A percentile compares a stretch with the other conserved stretches of the same genome.
Conservation (phyloP, 2,888 invertebrate genomes). For the Brachycybe producta region DNA sequence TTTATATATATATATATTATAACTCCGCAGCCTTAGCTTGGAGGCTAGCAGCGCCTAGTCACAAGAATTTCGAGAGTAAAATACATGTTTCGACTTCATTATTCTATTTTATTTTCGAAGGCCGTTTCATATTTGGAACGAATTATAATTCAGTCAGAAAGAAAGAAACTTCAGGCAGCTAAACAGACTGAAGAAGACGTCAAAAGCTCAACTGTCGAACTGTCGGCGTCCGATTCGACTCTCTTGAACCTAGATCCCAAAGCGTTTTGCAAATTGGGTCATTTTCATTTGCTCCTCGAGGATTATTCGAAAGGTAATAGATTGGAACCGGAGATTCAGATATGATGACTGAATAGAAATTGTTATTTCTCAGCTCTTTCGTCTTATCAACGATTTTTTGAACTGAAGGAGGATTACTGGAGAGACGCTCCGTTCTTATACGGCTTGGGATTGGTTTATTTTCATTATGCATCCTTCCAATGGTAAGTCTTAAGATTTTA, state of each 20-base stretch:
- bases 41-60: no score
- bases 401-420: conserved; percentile 66
- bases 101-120: no score
- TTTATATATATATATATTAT: no score
- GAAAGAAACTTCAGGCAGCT: conserved; percentile 13
- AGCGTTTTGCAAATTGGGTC: conserved; percentile 88
- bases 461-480: conserved; percentile 87
- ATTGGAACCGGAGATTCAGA: neutral
- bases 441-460: conserved; percentile 89
- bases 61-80: no score
- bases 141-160: conserved; percentile 36
- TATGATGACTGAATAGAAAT: no score
- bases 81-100: no score
- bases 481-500: conserved; percentile 58
- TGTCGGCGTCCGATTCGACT: conserved; percentile 9
- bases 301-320: conserved; percentile 84
- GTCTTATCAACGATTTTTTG: conserved; percentile 71
- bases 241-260: conserved; percentile 59
- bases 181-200: conserved; percentile 35
- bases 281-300: conserved; percentile 82
- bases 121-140: conserved; percentile 74
- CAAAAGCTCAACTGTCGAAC: conserved; percentile 5
- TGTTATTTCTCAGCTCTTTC: conserved; percentile 88
- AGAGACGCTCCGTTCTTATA: conserved; percentile 78
- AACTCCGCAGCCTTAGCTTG: no score